Conservation (phyloP, 2,113 vertebrate species). For the Myotis yumanensis region DNA sequence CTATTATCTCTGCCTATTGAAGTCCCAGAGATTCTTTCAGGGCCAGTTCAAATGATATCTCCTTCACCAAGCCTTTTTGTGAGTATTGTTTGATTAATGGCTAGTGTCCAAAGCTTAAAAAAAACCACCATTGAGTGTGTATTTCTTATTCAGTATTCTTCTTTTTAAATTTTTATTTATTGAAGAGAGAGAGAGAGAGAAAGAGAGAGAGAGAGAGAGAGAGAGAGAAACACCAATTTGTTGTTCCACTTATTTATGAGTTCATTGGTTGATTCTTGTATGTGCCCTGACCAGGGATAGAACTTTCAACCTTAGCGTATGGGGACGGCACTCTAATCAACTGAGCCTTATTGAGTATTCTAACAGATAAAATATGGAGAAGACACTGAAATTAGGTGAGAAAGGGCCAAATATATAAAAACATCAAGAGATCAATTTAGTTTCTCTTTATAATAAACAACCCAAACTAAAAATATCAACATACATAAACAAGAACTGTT, state of each 20-base stretch:
- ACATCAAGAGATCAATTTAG: not conserved
- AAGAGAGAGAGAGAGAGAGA: not conserved
- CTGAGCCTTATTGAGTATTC: not conserved
- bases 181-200: too few relatives aligned
- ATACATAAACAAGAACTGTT: not conserved
- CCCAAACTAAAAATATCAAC: not conserved
- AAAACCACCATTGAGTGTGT: not conserved
- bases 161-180: too few relatives aligned
- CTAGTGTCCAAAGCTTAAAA: not conserved
- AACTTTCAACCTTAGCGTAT: not conserved
- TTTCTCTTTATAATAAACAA: constrained; percentile 10
- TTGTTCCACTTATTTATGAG: too few relatives aligned
- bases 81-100: not conserved
- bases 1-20: not conserved
- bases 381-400: not conserved
- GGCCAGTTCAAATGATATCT: not conserved
- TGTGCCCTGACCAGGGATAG: not conserved
- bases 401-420: constrained; percentile 8
- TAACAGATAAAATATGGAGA: not conserved
- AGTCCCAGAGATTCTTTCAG: not conserved
- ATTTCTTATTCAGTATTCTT: not conserved
- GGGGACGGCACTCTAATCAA: not conserved
- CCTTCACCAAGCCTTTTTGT: not conserved
- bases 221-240: too few relatives aligned
- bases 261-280: not conserved